phyloP scores from a whole-genome alignment of 2,888 invertebrate genomes.

The Ptychoptera albimana region DNA sequence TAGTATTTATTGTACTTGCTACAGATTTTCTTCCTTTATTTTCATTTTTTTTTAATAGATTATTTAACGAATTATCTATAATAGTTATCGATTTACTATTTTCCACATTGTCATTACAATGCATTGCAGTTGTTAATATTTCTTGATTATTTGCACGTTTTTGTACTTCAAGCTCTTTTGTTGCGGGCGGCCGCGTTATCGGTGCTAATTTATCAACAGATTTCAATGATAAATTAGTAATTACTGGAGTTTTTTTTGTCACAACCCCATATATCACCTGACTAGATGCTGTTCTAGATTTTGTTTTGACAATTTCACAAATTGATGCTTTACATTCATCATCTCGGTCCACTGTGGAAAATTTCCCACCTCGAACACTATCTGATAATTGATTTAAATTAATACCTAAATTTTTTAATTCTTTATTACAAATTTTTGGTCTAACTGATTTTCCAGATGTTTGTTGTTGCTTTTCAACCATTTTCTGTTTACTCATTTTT shows the following conservation, averaged over 20 bases:
- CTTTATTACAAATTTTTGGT: neutral
- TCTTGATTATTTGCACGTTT: neutral
- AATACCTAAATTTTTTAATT: constrained; percentile 2
- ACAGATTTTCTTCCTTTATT: neutral
- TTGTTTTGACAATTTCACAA: constrained; percentile 31
- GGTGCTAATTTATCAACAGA: too few species aligned
- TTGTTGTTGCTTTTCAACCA: neutral
- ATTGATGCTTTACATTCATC: constrained; percentile 29
- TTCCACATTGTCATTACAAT: too few species aligned
- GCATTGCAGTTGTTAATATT: too few species aligned
- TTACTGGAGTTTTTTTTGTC: too few species aligned
- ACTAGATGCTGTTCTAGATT: constrained; percentile 16
- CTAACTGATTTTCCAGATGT: neutral
- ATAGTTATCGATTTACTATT: too few species aligned
- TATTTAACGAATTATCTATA: neutral
- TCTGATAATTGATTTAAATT: neutral
- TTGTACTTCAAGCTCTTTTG: neutral
- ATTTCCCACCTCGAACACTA: neutral
- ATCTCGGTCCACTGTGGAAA: constrained; percentile 12
- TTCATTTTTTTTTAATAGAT: constrained; percentile 1
- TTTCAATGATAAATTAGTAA: too few species aligned
- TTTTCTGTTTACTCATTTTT: neutral
- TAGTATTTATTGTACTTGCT: neutral
- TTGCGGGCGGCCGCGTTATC: neutral
- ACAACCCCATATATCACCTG: too few species aligned